Percentiles rank a stretch among this genome's conserved stretches.
Evolutionary conservation across 2,113 vertebrate species (phyloP).

Genomic region (Hiodon tergisus): DNA sequence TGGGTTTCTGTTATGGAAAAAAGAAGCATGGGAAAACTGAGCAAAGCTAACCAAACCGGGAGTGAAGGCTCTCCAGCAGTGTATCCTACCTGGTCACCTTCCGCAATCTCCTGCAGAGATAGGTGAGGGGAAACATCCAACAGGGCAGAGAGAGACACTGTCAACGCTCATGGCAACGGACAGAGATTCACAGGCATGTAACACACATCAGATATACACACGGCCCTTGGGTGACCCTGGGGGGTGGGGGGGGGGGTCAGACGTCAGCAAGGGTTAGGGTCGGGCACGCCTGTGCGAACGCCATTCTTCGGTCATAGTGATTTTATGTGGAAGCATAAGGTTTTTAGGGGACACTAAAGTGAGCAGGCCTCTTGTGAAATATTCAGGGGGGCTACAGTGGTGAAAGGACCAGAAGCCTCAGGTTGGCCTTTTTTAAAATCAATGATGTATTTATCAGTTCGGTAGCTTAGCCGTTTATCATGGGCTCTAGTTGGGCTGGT

Average conservation of each 20-base stretch:
- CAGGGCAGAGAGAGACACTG: slow-evolving; percentile 98
- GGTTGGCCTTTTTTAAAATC: too few species aligned
- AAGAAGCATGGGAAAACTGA: slow-evolving; percentile 79
- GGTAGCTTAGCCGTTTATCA: too few species aligned
- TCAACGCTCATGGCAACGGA: slow-evolving; percentile 85
- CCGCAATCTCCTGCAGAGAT: slow-evolving; percentile 96
- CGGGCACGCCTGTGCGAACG: too few species aligned
- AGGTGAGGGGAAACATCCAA: slow-evolving; percentile 72
- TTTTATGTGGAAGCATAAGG: too few species aligned
- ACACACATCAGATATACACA: slow-evolving; percentile 20
- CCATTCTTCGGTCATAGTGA: too few species aligned
- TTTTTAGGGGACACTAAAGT: not conserved
- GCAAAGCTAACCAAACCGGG: slow-evolving; percentile 74
- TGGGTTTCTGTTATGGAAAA: slow-evolving; percentile 77
- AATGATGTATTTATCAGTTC: too few species aligned
- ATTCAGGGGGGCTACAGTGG: too few species aligned
- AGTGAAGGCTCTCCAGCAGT: slow-evolving; percentile 66
- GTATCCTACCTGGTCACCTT: slow-evolving; percentile 97
- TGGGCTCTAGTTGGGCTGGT: too few species aligned
- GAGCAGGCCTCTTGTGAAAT: not conserved
- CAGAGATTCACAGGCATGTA: slow-evolving; percentile 51
- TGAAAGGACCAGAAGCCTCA: too few species aligned
- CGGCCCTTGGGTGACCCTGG: not conserved
- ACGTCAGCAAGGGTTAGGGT: too few species aligned
- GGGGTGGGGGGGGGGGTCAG: not conserved